These are phyloP conservation scores for Arothron firmamentum DNA, from an alignment of 2,113 vertebrate genomes.

Conservation along the genomic window DNA sequence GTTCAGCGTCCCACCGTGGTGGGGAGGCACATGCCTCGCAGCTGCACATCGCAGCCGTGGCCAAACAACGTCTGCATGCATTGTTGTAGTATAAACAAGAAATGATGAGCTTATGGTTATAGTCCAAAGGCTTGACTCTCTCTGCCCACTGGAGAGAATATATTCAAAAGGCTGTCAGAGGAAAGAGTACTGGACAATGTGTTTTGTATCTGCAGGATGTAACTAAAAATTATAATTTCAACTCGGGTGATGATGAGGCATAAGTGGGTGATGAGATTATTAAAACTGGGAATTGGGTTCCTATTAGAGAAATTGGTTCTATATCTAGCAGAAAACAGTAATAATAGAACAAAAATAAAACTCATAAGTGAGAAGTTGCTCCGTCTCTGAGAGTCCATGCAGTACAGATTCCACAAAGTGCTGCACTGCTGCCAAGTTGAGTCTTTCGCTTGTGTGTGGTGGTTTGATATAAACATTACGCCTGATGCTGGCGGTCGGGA, in stretches of 20 bases:
- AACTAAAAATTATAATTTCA: too few species aligned
- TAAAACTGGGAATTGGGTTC: too few species aligned
- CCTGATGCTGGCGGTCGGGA: conserved; percentile 35
- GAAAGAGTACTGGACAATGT: too few species aligned
- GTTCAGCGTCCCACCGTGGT: conserved; percentile 24
- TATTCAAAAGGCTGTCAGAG: too few species aligned
- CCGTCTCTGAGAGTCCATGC: not conserved
- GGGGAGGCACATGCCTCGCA: conserved; percentile 27
- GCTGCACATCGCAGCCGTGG: conserved; percentile 10
- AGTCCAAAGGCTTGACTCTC: not conserved
- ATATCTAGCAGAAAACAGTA: not conserved
- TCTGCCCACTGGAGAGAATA: too few species aligned
- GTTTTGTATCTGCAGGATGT: too few species aligned
- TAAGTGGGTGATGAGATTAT: too few species aligned
- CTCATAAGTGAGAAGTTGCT: not conserved
- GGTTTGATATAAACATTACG: conserved; percentile 30
- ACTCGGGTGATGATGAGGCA: too few species aligned
- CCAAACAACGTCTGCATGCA: conserved; percentile 3
- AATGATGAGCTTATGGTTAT: conserved; percentile 9
- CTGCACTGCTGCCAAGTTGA: conserved; percentile 27
- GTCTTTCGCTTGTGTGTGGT: conserved; percentile 28
- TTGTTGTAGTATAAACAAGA: conserved; percentile 13
- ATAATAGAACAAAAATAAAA: not conserved
- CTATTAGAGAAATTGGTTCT: not conserved
- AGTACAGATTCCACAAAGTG: conserved; percentile 16